Evolutionary conservation across 1,140 invertebrate species (phyloP).

Genomic region (Lucilia sericata): DNA sequence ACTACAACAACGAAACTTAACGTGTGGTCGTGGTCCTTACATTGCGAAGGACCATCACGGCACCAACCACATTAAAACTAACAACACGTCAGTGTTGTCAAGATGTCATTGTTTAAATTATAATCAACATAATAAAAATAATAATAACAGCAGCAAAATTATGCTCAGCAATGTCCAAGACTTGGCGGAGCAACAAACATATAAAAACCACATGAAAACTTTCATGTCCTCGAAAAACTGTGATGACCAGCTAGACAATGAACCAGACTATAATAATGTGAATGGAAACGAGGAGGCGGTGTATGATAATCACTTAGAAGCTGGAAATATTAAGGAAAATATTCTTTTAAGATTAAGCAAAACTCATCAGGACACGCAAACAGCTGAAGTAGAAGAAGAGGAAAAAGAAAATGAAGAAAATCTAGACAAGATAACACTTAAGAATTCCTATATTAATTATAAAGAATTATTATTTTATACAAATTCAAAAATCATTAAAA

Average conservation of each 20-base stretch:
- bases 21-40: constrained; percentile 15
- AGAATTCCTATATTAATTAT: constrained; percentile 30
- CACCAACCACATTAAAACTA: background rate
- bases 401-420: background rate
- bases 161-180: constrained; percentile 35
- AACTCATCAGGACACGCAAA: background rate
- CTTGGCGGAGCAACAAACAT: background rate
- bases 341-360: constrained; percentile 7
- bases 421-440: background rate
- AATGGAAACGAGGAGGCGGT: too few species aligned
- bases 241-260: constrained; percentile 2
- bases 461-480: background rate
- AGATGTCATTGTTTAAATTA: constrained; percentile 33
- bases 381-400: background rate
- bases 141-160: background rate
- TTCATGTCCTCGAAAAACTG: background rate
- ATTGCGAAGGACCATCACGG: background rate
- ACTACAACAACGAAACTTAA: constrained; percentile 18
- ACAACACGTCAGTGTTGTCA: constrained; percentile 35
- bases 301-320: too few species aligned
- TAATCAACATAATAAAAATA: background rate
- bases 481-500: background rate
- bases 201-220: background rate
- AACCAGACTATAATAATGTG: background rate
- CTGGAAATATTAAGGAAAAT: background rate